Conservation (phyloP, 2,113 vertebrate species). For the Geococcyx californianus region DNA sequence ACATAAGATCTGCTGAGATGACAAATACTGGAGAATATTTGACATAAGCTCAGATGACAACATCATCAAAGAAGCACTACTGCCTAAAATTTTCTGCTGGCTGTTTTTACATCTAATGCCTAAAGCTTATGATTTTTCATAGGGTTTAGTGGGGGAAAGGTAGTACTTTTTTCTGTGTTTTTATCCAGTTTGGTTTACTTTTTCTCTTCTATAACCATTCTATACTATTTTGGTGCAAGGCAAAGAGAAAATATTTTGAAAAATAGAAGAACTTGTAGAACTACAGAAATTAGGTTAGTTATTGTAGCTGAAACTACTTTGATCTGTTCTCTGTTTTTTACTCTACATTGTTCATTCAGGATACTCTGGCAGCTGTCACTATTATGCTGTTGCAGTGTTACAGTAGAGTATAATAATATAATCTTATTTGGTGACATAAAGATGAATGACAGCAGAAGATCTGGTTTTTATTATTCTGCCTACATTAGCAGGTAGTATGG, state of each 20-base stretch:
- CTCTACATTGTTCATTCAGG: background rate
- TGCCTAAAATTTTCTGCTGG: background rate
- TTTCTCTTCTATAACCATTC: background rate
- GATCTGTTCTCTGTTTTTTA: background rate
- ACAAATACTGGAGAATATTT: background rate
- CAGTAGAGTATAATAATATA: background rate
- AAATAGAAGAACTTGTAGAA: background rate
- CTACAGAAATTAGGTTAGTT: conserved; percentile 28
- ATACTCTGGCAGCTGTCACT: background rate
- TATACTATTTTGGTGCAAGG: background rate
- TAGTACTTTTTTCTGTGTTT: background rate
- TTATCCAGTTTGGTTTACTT: background rate
- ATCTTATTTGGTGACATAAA: background rate
- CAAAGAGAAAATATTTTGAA: background rate
- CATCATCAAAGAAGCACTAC: background rate
- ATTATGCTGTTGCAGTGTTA: background rate
- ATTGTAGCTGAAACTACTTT: conserved; percentile 20
- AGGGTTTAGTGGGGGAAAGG: background rate
- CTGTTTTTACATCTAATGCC: background rate
- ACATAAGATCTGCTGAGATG: background rate
- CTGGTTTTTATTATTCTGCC: background rate
- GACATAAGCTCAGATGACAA: background rate
- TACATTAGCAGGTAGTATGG: background rate
- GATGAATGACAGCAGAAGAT: background rate
- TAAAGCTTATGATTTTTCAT: background rate